These are phyloP conservation scores for Procambarus virginalis DNA, from an alignment of 1,140 invertebrate genomes.

Conservation along the genomic window DNA sequence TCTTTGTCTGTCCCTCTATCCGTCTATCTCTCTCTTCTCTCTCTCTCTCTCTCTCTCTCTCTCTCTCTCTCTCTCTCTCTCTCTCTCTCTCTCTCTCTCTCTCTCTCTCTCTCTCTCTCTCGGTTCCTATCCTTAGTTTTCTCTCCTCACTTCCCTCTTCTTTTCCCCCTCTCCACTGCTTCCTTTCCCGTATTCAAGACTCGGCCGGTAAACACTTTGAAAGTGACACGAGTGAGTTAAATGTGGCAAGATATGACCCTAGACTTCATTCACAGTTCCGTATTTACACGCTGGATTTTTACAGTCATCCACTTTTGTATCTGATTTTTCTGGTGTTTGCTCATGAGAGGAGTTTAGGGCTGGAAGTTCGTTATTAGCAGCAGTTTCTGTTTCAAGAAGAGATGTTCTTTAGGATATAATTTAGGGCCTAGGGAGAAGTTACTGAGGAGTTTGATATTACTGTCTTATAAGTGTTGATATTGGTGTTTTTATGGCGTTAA, in stretches of 20 bases:
- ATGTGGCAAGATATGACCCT: neutral
- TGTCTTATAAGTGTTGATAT: too few species aligned
- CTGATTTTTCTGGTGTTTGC: neutral
- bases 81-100: conserved; percentile 19
- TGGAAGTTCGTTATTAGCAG: neutral
- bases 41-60: conserved; percentile 20
- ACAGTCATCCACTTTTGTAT: neutral
- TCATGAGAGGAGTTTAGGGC: neutral
- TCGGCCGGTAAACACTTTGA: neutral
- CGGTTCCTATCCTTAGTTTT: neutral
- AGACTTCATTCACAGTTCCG: neutral
- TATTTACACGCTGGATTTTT: neutral
- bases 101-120: conserved; percentile 16
- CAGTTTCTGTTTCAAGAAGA: neutral
- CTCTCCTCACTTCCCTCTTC: neutral
- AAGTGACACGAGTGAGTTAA: neutral
- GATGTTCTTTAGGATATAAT: too few species aligned
- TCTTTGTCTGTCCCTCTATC: neutral
- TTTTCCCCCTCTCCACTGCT: neutral
- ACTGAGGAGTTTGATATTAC: too few species aligned
- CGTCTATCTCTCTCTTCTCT: neutral
- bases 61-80: conserved; percentile 18
- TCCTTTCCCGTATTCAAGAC: neutral
- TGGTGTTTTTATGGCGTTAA: too few species aligned
- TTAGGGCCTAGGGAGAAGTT: too few species aligned